These are phyloP conservation scores for Eristalis tenax DNA, from an alignment of 2,888 invertebrate genomes.

Conservation along the genomic window DNA sequence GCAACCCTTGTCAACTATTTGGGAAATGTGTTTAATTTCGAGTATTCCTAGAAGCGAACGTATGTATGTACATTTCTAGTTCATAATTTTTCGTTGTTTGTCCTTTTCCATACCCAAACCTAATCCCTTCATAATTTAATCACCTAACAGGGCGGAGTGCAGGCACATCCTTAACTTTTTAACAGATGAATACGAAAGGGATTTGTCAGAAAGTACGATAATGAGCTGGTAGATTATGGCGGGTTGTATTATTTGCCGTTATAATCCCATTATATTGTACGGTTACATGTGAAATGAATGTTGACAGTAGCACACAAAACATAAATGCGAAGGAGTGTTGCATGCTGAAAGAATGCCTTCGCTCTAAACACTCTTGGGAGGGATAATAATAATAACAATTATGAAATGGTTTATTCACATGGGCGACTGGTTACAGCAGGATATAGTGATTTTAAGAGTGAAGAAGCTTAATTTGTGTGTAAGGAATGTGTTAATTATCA, in stretches of 20 bases:
- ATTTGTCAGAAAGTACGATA: constrained; percentile 6
- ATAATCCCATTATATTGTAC: not conserved
- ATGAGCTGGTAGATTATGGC: constrained; percentile 9
- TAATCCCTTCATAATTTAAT: constrained; percentile 2
- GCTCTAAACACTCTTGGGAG: not conserved
- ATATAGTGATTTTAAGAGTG: not conserved
- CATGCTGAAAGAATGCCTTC: not conserved
- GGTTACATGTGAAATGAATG: not conserved
- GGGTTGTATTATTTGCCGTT: constrained; percentile 1
- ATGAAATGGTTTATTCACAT: not conserved
- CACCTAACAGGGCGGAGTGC: not conserved
- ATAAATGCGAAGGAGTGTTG: not conserved
- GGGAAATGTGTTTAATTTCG: not conserved
- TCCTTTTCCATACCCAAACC: not conserved
- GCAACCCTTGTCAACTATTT: not conserved
- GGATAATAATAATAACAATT: not conserved
- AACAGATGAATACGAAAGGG: constrained; percentile 1
- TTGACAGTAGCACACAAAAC: not conserved
- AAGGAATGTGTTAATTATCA: not conserved
- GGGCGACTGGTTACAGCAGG: not conserved
- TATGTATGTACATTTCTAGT: not conserved
- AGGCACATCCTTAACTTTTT: not conserved
- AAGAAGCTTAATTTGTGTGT: not conserved
- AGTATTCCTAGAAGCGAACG: not conserved
- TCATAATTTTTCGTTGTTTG: constrained; percentile 4